A percentile compares a stretch with the other conserved stretches of the same genome.
These are phyloP conservation scores for Anoplius nigerrimus DNA, from an alignment of 2,888 invertebrate species.

Conservation along the genomic window DNA sequence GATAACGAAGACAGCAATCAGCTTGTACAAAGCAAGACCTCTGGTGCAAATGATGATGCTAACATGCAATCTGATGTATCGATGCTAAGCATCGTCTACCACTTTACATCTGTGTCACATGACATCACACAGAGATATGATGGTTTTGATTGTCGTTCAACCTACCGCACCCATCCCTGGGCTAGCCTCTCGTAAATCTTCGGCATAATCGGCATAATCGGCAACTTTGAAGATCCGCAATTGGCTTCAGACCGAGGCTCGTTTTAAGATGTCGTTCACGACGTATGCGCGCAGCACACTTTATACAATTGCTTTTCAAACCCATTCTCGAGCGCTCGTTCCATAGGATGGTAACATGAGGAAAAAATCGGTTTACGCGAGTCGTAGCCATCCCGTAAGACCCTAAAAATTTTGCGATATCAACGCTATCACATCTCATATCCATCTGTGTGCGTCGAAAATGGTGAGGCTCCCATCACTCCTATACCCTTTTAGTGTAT, in stretches of 20 bases:
- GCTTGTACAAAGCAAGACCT: constrained; percentile 68
- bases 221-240: background rate
- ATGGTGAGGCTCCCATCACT: constrained; percentile 74
- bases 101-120: constrained; percentile 72
- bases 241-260: background rate
- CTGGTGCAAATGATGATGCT: constrained; percentile 64
- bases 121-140: constrained; percentile 73
- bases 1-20: constrained; percentile 63
- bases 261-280: background rate
- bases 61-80: constrained; percentile 69
- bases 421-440: constrained; percentile 74
- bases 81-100: constrained; percentile 70
- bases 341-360: background rate
- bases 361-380: constrained; percentile 55
- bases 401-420: constrained; percentile 66
- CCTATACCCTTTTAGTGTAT: constrained; percentile 70
- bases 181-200: constrained; percentile 64
- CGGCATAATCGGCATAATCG: constrained; percentile 1
- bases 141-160: constrained; percentile 73
- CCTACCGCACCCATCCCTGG: constrained; percentile 58
- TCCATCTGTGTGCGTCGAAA: constrained; percentile 73
- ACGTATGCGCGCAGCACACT: background rate
- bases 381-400: constrained; percentile 57
- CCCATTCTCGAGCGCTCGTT: too few species aligned
- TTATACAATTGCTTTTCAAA: background rate